These are phyloP conservation scores for Sciurus carolinensis DNA, from an alignment of 2,797 vertebrate species.

Conservation along the genomic window DNA sequence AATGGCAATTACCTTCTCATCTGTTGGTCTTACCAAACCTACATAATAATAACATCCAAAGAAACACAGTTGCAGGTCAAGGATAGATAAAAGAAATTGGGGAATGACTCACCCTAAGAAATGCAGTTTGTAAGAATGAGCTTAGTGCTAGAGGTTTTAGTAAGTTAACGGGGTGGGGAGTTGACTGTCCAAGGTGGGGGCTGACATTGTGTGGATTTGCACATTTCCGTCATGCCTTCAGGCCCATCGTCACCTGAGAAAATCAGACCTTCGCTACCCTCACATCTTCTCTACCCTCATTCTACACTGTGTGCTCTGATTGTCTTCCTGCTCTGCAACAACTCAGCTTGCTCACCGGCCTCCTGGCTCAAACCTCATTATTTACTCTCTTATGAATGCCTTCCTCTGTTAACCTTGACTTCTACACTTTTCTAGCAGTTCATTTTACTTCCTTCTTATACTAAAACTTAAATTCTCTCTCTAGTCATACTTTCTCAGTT, in stretches of 20 bases:
- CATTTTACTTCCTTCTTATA: not conserved
- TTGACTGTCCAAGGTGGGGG: not conserved
- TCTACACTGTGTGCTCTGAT: not conserved
- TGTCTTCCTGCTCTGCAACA: not conserved
- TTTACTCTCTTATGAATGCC: not conserved
- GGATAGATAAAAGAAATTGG: not conserved
- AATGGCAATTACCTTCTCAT: not conserved
- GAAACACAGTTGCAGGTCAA: not conserved
- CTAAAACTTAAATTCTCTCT: constrained; percentile 27
- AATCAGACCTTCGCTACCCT: constrained; percentile 6
- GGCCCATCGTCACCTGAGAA: not conserved
- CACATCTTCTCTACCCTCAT: not conserved
- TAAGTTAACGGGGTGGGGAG: not conserved
- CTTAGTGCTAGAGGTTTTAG: not conserved
- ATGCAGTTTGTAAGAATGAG: not conserved
- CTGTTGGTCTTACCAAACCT: not conserved
- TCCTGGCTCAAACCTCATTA: not conserved
- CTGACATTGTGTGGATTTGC: not conserved
- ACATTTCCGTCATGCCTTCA: not conserved
- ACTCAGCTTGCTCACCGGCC: too few species aligned
- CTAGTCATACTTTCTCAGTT: not conserved
- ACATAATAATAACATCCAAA: not conserved
- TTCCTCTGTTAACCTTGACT: not conserved
- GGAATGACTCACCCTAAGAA: not conserved
- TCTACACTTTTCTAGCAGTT: not conserved